Evolutionary conservation across 2,888 invertebrate species (phyloP).

Genomic region (Altica lythri): DNA sequence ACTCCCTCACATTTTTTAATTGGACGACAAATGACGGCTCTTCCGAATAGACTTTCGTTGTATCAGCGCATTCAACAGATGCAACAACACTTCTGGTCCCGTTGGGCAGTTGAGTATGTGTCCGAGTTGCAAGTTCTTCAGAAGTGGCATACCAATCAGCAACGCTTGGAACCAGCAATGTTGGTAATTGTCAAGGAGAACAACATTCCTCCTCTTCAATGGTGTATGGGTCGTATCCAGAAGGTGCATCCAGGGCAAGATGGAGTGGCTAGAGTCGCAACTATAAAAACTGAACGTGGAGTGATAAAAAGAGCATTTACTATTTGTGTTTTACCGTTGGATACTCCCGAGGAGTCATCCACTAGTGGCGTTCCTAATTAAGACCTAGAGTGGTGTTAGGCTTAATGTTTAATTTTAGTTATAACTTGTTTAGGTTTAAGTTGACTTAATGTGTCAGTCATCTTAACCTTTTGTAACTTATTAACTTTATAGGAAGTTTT

Average conservation of each 20-base stretch:
- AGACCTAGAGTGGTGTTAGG: no score
- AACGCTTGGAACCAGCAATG: conserved; percentile 33
- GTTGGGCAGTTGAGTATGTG: conserved; percentile 42
- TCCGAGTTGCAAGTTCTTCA: conserved; percentile 34
- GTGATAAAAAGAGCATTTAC: no score
- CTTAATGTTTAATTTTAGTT: no score
- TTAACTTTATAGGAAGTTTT: no score
- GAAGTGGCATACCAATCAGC: conserved; percentile 30
- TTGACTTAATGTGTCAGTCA: no score
- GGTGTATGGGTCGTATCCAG: conserved; percentile 37
- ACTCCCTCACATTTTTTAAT: conserved; percentile 46
- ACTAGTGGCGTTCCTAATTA: no score
- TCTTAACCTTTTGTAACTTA: no score
- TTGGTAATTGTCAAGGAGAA: conserved; percentile 46
- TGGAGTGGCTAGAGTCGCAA: no score
- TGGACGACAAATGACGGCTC: conserved; percentile 34
- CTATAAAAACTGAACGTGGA: no score
- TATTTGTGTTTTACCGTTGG: no score
- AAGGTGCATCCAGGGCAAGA: conserved; percentile 44
- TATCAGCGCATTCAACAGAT: conserved; percentile 39
- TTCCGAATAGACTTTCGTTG: conserved; percentile 32
- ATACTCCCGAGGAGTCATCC: no score
- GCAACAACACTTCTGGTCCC: conserved; percentile 39
- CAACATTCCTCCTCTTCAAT: conserved; percentile 38
- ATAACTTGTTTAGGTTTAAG: no score